Evolutionary conservation across 2,113 vertebrate species (phyloP).

Genomic region (Aplodontia rufa): DNA sequence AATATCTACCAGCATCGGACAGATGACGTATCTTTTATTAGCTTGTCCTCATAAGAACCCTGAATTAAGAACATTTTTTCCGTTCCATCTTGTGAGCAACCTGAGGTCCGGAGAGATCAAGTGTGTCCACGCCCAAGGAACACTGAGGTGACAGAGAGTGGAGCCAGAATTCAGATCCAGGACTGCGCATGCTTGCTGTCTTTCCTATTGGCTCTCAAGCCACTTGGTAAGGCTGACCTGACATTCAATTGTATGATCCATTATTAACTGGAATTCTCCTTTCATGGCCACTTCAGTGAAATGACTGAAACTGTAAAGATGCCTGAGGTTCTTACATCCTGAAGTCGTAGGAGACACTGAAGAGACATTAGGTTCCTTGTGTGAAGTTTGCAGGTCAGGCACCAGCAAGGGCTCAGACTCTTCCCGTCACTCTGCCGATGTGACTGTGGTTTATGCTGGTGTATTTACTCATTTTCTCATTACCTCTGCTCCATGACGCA

Average conservation of each 20-base stretch:
- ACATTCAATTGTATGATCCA: neutral
- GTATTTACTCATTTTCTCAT: neutral
- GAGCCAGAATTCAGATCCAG: neutral
- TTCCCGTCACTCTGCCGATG: accelerated
- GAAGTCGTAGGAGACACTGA: neutral
- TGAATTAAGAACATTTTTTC: neutral
- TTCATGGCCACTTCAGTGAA: neutral
- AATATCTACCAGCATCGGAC: neutral
- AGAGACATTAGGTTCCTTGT: neutral
- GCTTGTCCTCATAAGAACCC: neutral
- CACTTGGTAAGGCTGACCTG: neutral
- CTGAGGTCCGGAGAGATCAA: neutral
- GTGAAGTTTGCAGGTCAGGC: neutral
- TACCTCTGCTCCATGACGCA: neutral
- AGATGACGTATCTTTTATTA: neutral
- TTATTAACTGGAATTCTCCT: neutral
- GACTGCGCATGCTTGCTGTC: neutral
- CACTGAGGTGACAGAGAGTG: no score
- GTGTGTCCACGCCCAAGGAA: neutral
- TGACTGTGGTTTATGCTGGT: no score
- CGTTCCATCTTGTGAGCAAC: neutral
- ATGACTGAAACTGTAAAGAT: neutral
- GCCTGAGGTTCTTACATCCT: neutral
- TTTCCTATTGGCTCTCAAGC: neutral
- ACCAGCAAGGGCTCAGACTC: no score